phyloP scores from a whole-genome alignment of 2,797 vertebrate species.

The Craterocephalus amniculus region DNA sequence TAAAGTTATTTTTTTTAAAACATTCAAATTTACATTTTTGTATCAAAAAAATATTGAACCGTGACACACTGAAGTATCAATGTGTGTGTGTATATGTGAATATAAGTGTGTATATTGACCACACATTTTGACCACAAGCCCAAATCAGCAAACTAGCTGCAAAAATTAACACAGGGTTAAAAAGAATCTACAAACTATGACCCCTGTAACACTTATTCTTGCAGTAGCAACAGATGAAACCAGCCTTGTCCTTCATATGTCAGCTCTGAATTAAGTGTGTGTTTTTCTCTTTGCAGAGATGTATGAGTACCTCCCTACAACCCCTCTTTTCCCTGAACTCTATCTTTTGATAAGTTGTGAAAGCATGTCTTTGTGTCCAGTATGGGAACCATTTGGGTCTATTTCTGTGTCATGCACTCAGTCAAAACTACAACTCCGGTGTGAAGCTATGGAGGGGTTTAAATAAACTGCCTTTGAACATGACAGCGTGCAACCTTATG shows the following conservation, averaged over 20 bases:
- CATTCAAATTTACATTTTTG: too few species aligned
- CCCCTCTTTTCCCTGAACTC: slow-evolving; percentile 46
- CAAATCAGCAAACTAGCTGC: background rate
- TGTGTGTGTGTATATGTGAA: too few species aligned
- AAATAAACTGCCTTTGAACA: slow-evolving; percentile 40
- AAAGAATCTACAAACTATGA: background rate
- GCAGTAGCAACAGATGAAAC: slow-evolving; percentile 19
- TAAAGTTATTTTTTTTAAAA: too few species aligned
- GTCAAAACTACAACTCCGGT: slow-evolving; percentile 57
- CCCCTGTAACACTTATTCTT: background rate
- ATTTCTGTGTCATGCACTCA: slow-evolving; percentile 26
- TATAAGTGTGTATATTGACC: too few species aligned
- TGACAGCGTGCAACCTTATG: slow-evolving; percentile 23
- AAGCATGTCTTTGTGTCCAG: slow-evolving; percentile 50
- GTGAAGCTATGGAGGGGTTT: slow-evolving; percentile 65
- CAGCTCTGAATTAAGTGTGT: slow-evolving; percentile 23
- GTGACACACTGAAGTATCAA: too few species aligned
- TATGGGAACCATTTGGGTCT: slow-evolving; percentile 38
- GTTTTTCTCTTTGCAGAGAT: slow-evolving; percentile 50
- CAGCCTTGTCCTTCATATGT: slow-evolving; percentile 8
- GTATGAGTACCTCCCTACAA: slow-evolving; percentile 50
- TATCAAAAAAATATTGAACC: too few species aligned
- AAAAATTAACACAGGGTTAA: background rate
- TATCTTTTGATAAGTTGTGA: slow-evolving; percentile 60
- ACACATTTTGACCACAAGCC: background rate